Conservation (phyloP, 2,888 invertebrate genomes). For the Euphydryas editha region DNA sequence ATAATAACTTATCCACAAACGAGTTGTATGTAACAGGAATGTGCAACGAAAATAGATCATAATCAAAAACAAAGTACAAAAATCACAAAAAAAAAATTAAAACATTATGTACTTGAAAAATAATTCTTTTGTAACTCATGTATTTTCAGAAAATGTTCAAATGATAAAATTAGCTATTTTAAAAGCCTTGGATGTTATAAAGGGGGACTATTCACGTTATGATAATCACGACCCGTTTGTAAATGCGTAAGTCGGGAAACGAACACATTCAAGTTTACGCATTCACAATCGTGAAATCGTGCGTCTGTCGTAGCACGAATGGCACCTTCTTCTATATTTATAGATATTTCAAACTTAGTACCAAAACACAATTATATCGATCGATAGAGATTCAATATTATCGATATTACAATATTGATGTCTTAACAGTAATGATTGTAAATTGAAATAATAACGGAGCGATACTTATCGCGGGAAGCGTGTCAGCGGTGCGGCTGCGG, state of each 20-base stretch:
- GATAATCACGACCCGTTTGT: background rate
- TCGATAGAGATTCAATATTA: background rate
- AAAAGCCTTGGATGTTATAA: background rate
- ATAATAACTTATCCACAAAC: slow-evolving; percentile 9
- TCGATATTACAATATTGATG: background rate
- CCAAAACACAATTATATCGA: slow-evolving; percentile 1
- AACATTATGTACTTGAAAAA: background rate
- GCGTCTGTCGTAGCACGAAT: background rate
- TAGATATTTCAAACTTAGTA: background rate
- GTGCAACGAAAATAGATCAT: background rate
- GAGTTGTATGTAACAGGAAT: slow-evolving; percentile 1
- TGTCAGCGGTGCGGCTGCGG: slow-evolving; percentile 10
- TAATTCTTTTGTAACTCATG: background rate
- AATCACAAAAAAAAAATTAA: background rate
- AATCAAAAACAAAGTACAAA: background rate
- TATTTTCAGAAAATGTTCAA: background rate
- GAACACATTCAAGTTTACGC: background rate
- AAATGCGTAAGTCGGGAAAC: background rate
- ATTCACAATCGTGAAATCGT: background rate
- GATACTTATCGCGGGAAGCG: slow-evolving; percentile 13
- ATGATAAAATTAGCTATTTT: background rate
- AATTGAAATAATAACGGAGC: slow-evolving; percentile 1
- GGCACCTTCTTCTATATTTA: background rate
- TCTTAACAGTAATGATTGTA: background rate
- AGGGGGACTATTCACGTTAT: background rate